phyloP scores from a whole-genome alignment of 2,888 invertebrate species.

The Caradrina clavipalpis region DNA sequence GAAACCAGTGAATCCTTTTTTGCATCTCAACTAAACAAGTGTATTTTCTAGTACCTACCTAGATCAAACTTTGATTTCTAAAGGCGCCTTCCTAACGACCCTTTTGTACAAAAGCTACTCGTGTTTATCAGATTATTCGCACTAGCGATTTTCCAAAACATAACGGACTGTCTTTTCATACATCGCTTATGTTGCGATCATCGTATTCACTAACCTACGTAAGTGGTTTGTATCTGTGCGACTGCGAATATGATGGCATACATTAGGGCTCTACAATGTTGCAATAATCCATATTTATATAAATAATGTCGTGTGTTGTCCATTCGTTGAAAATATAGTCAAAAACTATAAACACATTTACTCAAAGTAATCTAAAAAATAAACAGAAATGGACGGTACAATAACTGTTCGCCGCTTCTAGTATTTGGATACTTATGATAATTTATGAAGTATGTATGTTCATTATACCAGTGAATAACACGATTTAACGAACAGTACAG shows the following conservation, averaged over 20 bases:
- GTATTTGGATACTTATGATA: too few relatives aligned
- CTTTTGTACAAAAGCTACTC: slow-evolving; percentile 37
- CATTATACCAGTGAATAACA: background rate
- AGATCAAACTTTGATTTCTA: slow-evolving; percentile 49
- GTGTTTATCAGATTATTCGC: slow-evolving; percentile 46
- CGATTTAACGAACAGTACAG: background rate
- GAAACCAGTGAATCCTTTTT: slow-evolving; percentile 18
- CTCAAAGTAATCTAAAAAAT: too few relatives aligned
- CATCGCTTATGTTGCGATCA: slow-evolving; percentile 29
- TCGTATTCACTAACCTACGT: slow-evolving; percentile 24
- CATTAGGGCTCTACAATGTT: slow-evolving; percentile 3
- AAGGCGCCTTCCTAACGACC: slow-evolving; percentile 28
- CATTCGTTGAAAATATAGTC: too few relatives aligned
- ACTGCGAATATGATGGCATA: slow-evolving; percentile 6
- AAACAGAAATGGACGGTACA: background rate
- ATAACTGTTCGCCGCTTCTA: background rate
- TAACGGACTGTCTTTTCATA: background rate
- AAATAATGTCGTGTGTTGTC: too few relatives aligned
- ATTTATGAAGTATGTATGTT: too few relatives aligned
- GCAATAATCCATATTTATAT: too few relatives aligned
- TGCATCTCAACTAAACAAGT: slow-evolving; percentile 5
- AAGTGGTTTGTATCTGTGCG: slow-evolving; percentile 7
- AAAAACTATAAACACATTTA: slow-evolving; percentile 2
- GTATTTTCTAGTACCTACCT: slow-evolving; percentile 35
- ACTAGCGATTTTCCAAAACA: slow-evolving; percentile 37